Conservation (phyloP, 92 coral and sea anemone species). For the Isaurus tuberculatus region DNA sequence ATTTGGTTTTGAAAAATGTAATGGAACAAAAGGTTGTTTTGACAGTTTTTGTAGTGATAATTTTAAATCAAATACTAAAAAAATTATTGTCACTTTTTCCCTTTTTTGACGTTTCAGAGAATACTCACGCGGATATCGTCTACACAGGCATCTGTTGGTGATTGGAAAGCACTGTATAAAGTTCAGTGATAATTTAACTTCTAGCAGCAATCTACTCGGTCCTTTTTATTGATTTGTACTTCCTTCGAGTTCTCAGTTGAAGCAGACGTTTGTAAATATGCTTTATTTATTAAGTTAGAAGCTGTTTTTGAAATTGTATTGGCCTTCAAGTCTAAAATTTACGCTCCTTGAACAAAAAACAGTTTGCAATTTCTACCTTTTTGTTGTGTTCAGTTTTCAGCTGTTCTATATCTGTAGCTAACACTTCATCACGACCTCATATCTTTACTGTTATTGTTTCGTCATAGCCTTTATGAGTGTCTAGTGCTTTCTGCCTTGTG, state of each 20-base stretch:
- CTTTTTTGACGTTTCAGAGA: constrained; percentile 63
- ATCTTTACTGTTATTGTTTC: too few species aligned
- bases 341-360: neutral
- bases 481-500: too few species aligned
- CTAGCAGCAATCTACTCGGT: neutral
- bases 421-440: too few species aligned
- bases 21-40: too few species aligned
- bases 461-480: too few species aligned
- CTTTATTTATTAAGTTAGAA: neutral
- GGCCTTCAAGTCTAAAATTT: neutral
- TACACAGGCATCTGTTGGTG: constrained; percentile 97
- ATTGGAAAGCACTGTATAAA: constrained; percentile 98
- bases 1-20: too few species aligned
- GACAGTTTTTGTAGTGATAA: too few species aligned
- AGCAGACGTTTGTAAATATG: neutral
- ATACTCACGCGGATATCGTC: constrained; percentile 91
- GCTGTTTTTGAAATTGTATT: neutral
- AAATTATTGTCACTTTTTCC: neutral
- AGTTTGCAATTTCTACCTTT: too few species aligned
- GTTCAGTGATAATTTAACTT: constrained; percentile 32
- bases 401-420: too few species aligned
- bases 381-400: too few species aligned
- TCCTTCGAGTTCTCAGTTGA: neutral
- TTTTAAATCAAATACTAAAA: too few species aligned
- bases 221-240: neutral